These are phyloP conservation scores for Bradypus variegatus DNA, from an alignment of 2,797 vertebrate genomes.

Conservation along the genomic window DNA sequence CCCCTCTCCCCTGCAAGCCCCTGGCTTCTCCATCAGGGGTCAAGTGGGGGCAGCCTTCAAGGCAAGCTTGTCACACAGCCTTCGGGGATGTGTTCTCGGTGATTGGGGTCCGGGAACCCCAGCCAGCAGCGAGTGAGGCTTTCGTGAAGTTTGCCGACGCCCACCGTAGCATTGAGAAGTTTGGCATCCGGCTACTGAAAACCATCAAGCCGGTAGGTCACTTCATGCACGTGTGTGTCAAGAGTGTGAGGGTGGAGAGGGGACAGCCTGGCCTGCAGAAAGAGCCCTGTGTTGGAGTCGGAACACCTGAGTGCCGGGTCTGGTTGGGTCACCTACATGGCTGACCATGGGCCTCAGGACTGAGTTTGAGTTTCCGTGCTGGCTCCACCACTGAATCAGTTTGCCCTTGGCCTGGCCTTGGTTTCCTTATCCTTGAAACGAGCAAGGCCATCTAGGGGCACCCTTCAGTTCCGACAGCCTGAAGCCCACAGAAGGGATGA, in stretches of 20 bases:
- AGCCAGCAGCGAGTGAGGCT: conserved; percentile 94
- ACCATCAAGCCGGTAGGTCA: conserved; percentile 94
- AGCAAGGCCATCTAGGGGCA: background rate
- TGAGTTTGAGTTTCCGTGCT: background rate
- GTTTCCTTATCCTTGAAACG: background rate
- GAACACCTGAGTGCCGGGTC: background rate
- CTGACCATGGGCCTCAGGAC: rapidly evolving
- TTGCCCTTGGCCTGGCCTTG: background rate
- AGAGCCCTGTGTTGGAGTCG: background rate
- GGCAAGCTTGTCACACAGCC: conserved; percentile 73
- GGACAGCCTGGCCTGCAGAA: background rate
- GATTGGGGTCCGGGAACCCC: conserved; percentile 95
- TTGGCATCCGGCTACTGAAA: conserved; percentile 93
- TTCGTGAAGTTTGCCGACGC: conserved; percentile 98
- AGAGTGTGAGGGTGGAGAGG: background rate
- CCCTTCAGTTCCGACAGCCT: background rate
- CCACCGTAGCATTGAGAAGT: conserved; percentile 97
- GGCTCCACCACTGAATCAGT: background rate
- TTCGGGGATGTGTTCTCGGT: conserved; percentile 98
- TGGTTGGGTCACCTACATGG: background rate
- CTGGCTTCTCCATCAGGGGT: conserved; percentile 5
- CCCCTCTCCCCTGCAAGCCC: background rate
- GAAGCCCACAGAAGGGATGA: background rate
- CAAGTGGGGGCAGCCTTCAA: conserved; percentile 31
- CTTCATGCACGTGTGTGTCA: rapidly evolving